Base-by-base conservation (phyloP, 2,797 vertebrate species). In the Selene dorsalis region DNA sequence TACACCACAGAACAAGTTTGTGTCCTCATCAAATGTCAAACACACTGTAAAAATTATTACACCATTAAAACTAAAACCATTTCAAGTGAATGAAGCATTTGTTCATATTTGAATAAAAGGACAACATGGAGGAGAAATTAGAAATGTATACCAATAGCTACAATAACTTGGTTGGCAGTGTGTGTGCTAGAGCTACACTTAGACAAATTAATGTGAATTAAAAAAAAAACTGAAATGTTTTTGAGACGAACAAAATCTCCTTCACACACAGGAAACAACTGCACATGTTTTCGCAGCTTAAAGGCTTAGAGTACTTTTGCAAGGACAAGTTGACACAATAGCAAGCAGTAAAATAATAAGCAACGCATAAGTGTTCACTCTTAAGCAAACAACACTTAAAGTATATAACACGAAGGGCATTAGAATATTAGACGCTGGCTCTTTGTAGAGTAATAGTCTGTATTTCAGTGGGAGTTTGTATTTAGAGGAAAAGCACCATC, bases 401-500 rank as follows among this genome's bases (percentile, higher is more conserved):
- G 7, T 8, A 48, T 7, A 47, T 2, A 20, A 45, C 16, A 45
- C 16, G 18, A 45, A 66, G 73, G 43, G 60, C 14, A n/a, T 28
- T 41, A 61, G 32, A 48, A 13, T 20, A 65, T 61, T 20, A 41
- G 60, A 70, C 35, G 18, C 0, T n/a, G 6, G 4, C 13, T 16
- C 57, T 61, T 59, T 62, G 18, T 56, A 32, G 55, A 47, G 56
- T 41, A 12, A 76, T 53, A 67, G 26, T 11, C 9, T 57, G 32
- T 32, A 20, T 73, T 71, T 73, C 63, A 80, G n/a, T 57, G 2
- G 73, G 77, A 61, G 63, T 41, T 53, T 74, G 56, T 52, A 68
- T 83, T 83, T 58, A 70, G 11, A 30, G 32, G 32, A 72, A 84
- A 70, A 63, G 38, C 82, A 57, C 30, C 6, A 63, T 82, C 84